These are phyloP conservation scores for Forbesichthys papilliferus DNA, from an alignment of 2,113 vertebrate genomes.

Conservation along the genomic window DNA sequence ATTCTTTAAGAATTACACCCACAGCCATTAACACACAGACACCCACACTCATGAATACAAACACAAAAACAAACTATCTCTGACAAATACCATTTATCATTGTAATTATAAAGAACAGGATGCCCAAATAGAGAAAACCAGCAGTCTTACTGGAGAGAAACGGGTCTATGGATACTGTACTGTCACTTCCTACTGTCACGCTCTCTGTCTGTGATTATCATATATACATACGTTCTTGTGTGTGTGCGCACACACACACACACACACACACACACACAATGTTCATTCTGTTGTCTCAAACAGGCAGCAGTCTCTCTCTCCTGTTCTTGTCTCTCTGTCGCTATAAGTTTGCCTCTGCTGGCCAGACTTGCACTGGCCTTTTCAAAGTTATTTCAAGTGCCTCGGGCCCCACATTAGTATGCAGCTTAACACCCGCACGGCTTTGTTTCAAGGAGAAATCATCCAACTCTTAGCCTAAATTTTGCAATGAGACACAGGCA, in stretches of 20 bases:
- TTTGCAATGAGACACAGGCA: slow-evolving; percentile 55
- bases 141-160: slow-evolving; percentile 40
- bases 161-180: slow-evolving; percentile 10
- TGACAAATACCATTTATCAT: slow-evolving; percentile 38
- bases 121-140: slow-evolving; percentile 38
- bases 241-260: neutral
- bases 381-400: slow-evolving; percentile 68
- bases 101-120: slow-evolving; percentile 51
- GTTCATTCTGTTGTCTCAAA: neutral
- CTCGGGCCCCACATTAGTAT: slow-evolving; percentile 66
- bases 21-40: slow-evolving; percentile 3
- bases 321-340: slow-evolving; percentile 1
- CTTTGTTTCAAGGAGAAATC: slow-evolving; percentile 73
- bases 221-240: neutral
- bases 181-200: slow-evolving; percentile 22
- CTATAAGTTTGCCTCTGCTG: slow-evolving; percentile 50
- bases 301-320: neutral
- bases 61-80: neutral
- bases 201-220: neutral
- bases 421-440: slow-evolving; percentile 47
- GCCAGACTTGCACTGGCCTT: slow-evolving; percentile 64
- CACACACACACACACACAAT: neutral
- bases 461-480: slow-evolving; percentile 60
- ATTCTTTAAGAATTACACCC: neutral
- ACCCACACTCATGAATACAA: slow-evolving; percentile 11